phyloP scores from a whole-genome alignment of 2,113 vertebrate species.

The Myanophis thanlyinensis region DNA sequence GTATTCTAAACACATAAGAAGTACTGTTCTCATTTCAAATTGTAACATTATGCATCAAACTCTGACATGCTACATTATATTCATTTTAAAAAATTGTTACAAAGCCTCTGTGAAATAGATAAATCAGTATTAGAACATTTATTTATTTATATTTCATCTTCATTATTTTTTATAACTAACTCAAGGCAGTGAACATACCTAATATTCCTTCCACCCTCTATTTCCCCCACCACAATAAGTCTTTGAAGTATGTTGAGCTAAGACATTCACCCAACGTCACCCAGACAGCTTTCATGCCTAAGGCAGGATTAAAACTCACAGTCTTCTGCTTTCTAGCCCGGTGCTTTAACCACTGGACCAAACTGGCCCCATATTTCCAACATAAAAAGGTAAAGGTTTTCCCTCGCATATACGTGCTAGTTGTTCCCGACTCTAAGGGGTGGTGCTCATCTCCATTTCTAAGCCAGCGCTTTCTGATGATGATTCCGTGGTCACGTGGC shows the following conservation, averaged over 20 bases:
- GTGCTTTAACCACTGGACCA: not conserved
- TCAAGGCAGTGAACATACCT: not conserved
- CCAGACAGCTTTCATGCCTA: not conserved
- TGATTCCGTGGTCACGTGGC: too few species aligned
- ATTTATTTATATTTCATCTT: not conserved
- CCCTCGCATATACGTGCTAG: too few species aligned
- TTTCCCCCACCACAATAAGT: not conserved
- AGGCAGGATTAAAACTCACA: not conserved
- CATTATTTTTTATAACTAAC: not conserved
- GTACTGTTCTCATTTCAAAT: not conserved
- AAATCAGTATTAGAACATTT: not conserved
- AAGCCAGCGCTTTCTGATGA: too few species aligned
- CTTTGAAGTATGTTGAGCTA: not conserved
- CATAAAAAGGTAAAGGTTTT: too few species aligned
- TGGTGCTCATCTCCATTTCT: too few species aligned
- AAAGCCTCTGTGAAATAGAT: not conserved
- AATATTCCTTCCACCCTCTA: not conserved
- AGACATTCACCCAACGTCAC: not conserved
- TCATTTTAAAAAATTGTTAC: not conserved
- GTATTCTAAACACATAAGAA: not conserved
- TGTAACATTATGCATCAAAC: not conserved
- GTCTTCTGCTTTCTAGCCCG: not conserved
- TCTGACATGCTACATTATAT: not conserved
- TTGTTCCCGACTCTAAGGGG: too few species aligned
- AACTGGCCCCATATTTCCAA: not conserved